Conservation (phyloP, 1,140 invertebrate species). For the Atopsyche davidsoni region DNA sequence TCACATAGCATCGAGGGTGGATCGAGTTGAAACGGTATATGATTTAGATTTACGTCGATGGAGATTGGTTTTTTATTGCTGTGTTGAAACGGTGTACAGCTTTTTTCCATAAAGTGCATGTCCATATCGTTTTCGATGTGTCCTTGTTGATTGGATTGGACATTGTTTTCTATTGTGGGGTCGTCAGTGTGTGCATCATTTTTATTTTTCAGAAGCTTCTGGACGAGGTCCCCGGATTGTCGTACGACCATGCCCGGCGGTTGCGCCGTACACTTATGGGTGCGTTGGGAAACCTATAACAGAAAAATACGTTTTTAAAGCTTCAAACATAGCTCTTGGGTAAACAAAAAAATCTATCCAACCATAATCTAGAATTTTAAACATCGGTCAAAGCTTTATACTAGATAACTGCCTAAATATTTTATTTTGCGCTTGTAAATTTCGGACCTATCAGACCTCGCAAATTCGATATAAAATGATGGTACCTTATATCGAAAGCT, state of each 20-base stretch:
- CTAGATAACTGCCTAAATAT: constrained; percentile 2
- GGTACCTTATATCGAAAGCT: constrained; percentile 78
- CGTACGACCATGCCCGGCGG: constrained; percentile 49
- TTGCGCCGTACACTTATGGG: constrained; percentile 67
- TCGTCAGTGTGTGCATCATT: not conserved
- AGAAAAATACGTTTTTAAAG: too few species aligned
- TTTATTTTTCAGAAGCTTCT: constrained; percentile 38
- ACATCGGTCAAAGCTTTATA: too few species aligned
- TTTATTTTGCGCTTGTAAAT: too few species aligned
- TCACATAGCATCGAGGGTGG: not conserved
- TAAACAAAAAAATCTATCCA: too few species aligned
- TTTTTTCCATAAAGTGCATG: too few species aligned
- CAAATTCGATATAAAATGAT: too few species aligned
- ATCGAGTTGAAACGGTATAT: not conserved
- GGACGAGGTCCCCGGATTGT: constrained; percentile 45
- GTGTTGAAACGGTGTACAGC: too few species aligned
- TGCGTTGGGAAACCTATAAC: constrained; percentile 66
- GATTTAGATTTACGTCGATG: not conserved
- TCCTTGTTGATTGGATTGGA: too few species aligned
- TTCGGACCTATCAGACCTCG: too few species aligned
- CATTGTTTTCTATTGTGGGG: too few species aligned
- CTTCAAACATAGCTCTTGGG: not conserved
- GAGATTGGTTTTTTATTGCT: too few species aligned
- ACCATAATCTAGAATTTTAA: not conserved
- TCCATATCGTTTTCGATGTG: too few species aligned